Evolutionary conservation across 1,140 invertebrate species (phyloP), one percentile per base, ranked within the genome.

Genomic region (Idris sp.): DNA sequence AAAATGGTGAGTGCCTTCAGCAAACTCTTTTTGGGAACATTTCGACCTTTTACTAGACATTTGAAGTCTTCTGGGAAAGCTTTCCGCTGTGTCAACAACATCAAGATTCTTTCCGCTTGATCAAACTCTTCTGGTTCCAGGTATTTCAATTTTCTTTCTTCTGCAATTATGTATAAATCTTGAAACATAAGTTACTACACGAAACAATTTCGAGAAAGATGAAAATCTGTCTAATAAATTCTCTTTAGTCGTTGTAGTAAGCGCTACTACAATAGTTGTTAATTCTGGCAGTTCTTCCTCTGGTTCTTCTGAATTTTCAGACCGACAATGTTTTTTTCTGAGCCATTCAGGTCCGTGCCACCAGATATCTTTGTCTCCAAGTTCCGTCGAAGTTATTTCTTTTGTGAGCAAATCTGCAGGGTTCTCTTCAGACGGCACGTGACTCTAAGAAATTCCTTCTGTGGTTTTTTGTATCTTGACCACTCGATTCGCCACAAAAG

Each of bases 401-500:
- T 78, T 54, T 5, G 79, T 79, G 1, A 73, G 53, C 10, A 75
- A 7, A 59, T 82, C 81, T 6, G 79, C 78, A 5, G 79, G 76
- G 35, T 82, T 81, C 3, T 77, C 35, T 10, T 48, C 56, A 3
- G 67, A 31, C 5, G 19, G 19, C 3, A 22, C 19, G 6, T 22
- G 19, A 22, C 19, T 6, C 19, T 6, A 22, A 2, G 19, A 4
- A 22, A 22, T 22, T 2, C 6, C 3, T 22, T 22, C 19, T 6
- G 19, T 22, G 2, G 19, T 6, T 6, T 22, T 6, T 22, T 33
- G 28, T 18, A 48, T 31, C 8, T 33, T 48, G 5, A 77, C 31
- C 0, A 87, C 77, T 16, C 84, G 46, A 61, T 87, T 87, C 0
- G 80, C 80, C 0, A 88, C 82, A 71, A 83, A 88, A 0, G 78